Conservation (phyloP, 1,140 invertebrate species). For the Teleopsis dalmanni region DNA sequence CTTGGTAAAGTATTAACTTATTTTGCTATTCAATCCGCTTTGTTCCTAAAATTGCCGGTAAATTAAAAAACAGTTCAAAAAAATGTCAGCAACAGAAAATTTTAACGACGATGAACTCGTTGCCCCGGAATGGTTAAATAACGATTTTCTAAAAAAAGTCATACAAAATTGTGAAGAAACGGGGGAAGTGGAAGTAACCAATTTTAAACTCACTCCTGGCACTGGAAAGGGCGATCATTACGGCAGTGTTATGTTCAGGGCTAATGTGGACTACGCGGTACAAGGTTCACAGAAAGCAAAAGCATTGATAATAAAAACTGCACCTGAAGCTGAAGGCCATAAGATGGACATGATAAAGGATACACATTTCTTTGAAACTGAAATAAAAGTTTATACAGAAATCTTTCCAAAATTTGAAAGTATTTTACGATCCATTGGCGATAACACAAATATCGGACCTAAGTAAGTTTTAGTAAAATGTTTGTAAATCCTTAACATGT, state of each 20-base stretch:
- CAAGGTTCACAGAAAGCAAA: neutral
- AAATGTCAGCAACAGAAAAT: neutral
- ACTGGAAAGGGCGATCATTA: constrained; percentile 12
- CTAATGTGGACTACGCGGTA: neutral
- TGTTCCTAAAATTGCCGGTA: too few species aligned
- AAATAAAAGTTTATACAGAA: constrained; percentile 6
- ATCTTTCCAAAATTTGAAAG: constrained; percentile 7
- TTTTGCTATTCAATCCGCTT: too few species aligned
- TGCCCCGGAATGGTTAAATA: constrained; percentile 2
- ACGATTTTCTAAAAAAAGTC: neutral
- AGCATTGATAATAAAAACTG: constrained; percentile 11
- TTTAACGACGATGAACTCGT: constrained; percentile 7
- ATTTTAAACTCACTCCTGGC: constrained; percentile 4
- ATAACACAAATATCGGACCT: constrained; percentile 1
- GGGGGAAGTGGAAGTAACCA: neutral
- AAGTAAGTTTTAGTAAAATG: too few species aligned
- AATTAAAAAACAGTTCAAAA: too few species aligned
- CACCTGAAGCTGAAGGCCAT: neutral
- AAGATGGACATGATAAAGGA: constrained; percentile 7
- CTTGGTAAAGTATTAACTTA: too few species aligned
- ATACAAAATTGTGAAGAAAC: neutral
- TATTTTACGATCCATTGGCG: neutral
- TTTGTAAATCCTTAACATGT: too few species aligned
- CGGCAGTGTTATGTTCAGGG: constrained; percentile 11
- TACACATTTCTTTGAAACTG: neutral